Base-by-base conservation (phyloP, 2,113 vertebrate species). In the Puma concolor region DNA sequence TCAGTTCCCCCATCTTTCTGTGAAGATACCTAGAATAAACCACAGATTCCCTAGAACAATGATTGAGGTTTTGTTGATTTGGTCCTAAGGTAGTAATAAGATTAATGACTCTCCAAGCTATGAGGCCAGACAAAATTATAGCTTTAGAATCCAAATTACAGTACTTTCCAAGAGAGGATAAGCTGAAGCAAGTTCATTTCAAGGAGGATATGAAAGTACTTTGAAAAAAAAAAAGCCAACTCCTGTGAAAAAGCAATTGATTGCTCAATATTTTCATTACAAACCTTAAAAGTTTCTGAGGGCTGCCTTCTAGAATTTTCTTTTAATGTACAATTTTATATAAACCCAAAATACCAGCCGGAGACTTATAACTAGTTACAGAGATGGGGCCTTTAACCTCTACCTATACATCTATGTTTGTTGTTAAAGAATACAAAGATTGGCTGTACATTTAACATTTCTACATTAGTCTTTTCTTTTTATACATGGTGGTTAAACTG, bases 141-240 rank as follows among this genome's bases (percentile, higher is more conserved):
- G 27, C 12, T 91, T 95, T 88, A 72, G 38, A 83, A 91, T 83
- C 31, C 41, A 93, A 86, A 93, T 80, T 80, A 71, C 0, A 91
- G 41, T 74, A 52, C 5, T 16, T 50, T 10, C 29, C 38, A 72
- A 86, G 76, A 80, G 27, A 88, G 11, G 11, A 16, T 44, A 79
- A 74, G 21, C 21, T 80, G 76, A 95, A 95, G 44, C 33, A 88
- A 80, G 21, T 83, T 50, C 33, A 92, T 92, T 94, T 92, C n/a
- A 83, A 90, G 41, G 10, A 92, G n/a, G 57, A 50, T 4, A 60
- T 16, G 7, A 91, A 92, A 67, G 17, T 13, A 72, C 5, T 92
- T 91, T 52, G 21, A 11, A 57, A 63, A 12, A 54, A 91, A 90
- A 93, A 83, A 83, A 67, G 48, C 71, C 29, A 96, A 10, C 15